Evolutionary conservation across 1,140 invertebrate species (phyloP).

Genomic region (Goniozus legneri): DNA sequence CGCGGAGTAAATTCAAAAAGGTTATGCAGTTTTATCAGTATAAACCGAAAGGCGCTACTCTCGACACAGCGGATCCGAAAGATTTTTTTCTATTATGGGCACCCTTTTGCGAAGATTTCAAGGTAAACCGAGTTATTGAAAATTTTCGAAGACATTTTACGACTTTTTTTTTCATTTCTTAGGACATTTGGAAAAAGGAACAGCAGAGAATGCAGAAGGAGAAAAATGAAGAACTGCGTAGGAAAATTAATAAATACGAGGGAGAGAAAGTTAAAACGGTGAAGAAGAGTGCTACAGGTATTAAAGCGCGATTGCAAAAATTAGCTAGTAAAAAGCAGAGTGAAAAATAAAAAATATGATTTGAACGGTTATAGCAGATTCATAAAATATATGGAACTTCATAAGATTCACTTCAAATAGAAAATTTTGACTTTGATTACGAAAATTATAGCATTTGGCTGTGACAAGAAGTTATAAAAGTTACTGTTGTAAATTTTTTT

Average conservation of each 20-base stretch:
- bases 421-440: too few species aligned
- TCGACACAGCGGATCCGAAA: slow-evolving; percentile 74
- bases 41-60: slow-evolving; percentile 69
- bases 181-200: slow-evolving; percentile 92
- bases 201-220: slow-evolving; percentile 80
- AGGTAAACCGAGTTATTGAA: slow-evolving; percentile 54
- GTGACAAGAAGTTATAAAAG: too few species aligned
- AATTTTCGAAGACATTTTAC: too few species aligned
- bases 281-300: slow-evolving; percentile 58
- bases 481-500: too few species aligned
- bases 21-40: slow-evolving; percentile 87
- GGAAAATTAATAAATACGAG: slow-evolving; percentile 59
- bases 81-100: slow-evolving; percentile 90
- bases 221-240: slow-evolving; percentile 64
- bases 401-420: too few species aligned
- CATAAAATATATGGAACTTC: too few species aligned
- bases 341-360: too few species aligned
- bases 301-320: slow-evolving; percentile 62
- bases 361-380: too few species aligned
- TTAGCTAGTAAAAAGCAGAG: too few species aligned
- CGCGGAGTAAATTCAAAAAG: slow-evolving; percentile 69
- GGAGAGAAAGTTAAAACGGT: slow-evolving; percentile 43
- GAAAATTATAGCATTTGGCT: too few species aligned
- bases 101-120: slow-evolving; percentile 89
- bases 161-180: neutral